Percentiles rank a stretch among this genome's conserved stretches.
phyloP scores from a whole-genome alignment of 2,888 invertebrate genomes.

The Argynnis bischoffii region DNA sequence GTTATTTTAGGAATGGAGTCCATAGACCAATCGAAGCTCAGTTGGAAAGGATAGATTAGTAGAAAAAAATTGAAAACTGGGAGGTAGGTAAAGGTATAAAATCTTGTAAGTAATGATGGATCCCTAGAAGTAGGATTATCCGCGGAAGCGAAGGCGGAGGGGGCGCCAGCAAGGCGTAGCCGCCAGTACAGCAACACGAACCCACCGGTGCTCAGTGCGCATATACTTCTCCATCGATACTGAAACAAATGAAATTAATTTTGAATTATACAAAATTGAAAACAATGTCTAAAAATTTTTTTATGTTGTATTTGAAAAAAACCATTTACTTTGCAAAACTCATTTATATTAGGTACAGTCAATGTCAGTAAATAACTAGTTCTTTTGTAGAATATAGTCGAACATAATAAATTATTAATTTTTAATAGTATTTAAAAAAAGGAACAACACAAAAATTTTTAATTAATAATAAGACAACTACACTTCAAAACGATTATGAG shows the following conservation, averaged over 20 bases:
- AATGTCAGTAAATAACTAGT: too few relatives aligned
- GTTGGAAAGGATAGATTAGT: conserved; percentile 91
- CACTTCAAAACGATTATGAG: too few relatives aligned
- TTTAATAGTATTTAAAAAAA: too few relatives aligned
- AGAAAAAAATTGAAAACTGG: conserved; percentile 95
- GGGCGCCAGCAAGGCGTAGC: conserved; percentile 88
- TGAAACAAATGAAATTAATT: conserved; percentile 75
- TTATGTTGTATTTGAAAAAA: too few relatives aligned
- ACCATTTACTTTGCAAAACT: too few relatives aligned
- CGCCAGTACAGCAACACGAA: conserved; percentile 88
- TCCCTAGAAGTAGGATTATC: conserved; percentile 98
- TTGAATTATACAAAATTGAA: not conserved
- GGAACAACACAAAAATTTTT: too few relatives aligned
- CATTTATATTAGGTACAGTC: too few relatives aligned
- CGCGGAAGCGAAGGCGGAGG: conserved; percentile 93
- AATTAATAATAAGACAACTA: too few relatives aligned
- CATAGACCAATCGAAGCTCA: conserved; percentile 99
- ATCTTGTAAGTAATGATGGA: conserved; percentile 89
- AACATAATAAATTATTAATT: too few relatives aligned
- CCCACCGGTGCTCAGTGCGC: conserved; percentile 86
- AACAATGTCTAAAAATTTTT: too few relatives aligned
- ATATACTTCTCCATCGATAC: conserved; percentile 87
- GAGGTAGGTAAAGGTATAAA: conserved; percentile 95
- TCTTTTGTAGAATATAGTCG: too few relatives aligned
- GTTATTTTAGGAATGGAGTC: conserved; percentile 95